Evolutionary conservation across 1,140 invertebrate species (phyloP).

Genomic region (Heliconius nattereri): DNA sequence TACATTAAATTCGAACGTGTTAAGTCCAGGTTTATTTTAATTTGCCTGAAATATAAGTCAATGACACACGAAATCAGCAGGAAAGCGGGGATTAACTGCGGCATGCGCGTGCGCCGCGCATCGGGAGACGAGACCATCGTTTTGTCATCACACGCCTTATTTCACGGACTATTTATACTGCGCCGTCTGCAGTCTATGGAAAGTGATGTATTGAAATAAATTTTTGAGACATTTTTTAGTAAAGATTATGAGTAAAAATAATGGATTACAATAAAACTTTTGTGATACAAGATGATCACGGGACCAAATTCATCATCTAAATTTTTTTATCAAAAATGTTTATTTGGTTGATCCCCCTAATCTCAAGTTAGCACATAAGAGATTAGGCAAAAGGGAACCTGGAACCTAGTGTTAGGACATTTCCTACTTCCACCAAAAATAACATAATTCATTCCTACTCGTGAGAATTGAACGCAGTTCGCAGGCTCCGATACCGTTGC

Average conservation of each 20-base stretch:
- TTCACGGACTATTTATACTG: conserved; percentile 43
- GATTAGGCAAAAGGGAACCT: too few species aligned
- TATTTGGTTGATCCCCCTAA: too few species aligned
- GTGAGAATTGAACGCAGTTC: too few species aligned
- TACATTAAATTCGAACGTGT: background rate
- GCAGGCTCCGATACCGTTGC: too few species aligned
- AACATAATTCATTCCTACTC: too few species aligned
- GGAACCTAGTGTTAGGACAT: too few species aligned
- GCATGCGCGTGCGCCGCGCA: conserved; percentile 38
- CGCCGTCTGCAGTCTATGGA: background rate
- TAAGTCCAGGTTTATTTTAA: background rate
- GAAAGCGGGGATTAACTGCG: conserved; percentile 42
- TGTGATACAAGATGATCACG: too few species aligned
- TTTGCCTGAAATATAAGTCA: conserved; percentile 17
- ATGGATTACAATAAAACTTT: too few species aligned
- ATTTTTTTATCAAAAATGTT: too few species aligned
- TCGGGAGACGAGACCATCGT: conserved; percentile 33
- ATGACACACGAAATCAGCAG: conserved; percentile 43
- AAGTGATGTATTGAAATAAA: background rate
- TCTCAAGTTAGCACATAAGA: too few species aligned
- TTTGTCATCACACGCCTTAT: conserved; percentile 46
- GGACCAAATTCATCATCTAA: too few species aligned
- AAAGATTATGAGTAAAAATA: background rate
- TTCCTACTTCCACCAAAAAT: too few species aligned
- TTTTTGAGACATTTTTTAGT: background rate